phyloP scores from a whole-genome alignment of 2,888 invertebrate species.

The Azorinus chamasolen region DNA sequence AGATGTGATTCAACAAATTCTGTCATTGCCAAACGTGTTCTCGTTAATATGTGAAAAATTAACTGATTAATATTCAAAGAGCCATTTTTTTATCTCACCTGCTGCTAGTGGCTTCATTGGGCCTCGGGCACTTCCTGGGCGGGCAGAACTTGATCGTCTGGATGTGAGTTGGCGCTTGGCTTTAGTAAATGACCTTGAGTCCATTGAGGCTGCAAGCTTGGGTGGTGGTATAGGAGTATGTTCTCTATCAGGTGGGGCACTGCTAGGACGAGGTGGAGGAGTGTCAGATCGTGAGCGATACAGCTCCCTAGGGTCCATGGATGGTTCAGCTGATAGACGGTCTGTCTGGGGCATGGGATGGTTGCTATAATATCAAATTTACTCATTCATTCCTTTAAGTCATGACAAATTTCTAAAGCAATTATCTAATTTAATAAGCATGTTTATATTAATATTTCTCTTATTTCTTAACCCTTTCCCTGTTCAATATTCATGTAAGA shows the following conservation, averaged over 20 bases:
- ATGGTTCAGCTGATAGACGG: slow-evolving; percentile 72
- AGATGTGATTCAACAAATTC: too few species aligned
- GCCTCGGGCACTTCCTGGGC: slow-evolving; percentile 22
- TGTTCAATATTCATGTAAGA: too few species aligned
- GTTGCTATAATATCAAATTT: slow-evolving; percentile 61
- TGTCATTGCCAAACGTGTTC: too few species aligned
- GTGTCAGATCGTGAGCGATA: slow-evolving; percentile 67
- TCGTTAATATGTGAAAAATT: too few species aligned
- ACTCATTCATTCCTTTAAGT: too few species aligned
- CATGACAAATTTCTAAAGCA: too few species aligned
- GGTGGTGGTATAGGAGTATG: slow-evolving; percentile 54
- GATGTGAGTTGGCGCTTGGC: background rate
- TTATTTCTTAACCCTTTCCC: too few species aligned
- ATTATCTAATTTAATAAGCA: too few species aligned
- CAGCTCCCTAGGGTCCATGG: slow-evolving; percentile 71
- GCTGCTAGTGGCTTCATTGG: slow-evolving; percentile 56
- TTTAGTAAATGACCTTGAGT: slow-evolving; percentile 51
- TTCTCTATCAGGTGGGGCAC: slow-evolving; percentile 52
- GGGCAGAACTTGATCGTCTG: slow-evolving; percentile 7
- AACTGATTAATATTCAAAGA: too few species aligned
- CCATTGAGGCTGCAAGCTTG: slow-evolving; percentile 53
- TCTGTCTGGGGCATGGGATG: slow-evolving; percentile 69
- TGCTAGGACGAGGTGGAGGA: slow-evolving; percentile 66
- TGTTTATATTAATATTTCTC: too few species aligned
- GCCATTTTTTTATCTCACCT: slow-evolving; percentile 21